A percentile compares a stretch with the other conserved stretches of the same genome.
Evolutionary conservation across 2,888 invertebrate species (phyloP).

Genomic region (Heliothis peltigera): DNA sequence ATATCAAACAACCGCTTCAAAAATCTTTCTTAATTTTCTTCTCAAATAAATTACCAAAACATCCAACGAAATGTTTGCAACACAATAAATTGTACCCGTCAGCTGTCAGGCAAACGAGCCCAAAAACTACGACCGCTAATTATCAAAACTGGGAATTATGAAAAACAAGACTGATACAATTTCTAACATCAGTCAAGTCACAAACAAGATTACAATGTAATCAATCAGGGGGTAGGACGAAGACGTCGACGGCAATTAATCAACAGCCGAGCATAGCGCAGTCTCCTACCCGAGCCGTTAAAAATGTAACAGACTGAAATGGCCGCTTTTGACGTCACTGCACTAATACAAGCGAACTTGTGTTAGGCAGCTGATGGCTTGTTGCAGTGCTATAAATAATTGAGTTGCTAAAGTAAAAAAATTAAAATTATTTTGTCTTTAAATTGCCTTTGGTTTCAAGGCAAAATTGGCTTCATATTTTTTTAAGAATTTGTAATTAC

Average conservation of each 20-base stretch:
- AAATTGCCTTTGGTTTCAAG: too few relatives aligned
- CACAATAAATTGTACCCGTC: conserved; percentile 45
- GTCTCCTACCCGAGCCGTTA: conserved; percentile 61
- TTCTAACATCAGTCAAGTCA: conserved; percentile 84
- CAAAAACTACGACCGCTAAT: conserved; percentile 65
- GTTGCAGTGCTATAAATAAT: too few relatives aligned
- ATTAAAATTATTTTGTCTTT: too few relatives aligned
- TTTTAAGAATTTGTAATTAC: too few relatives aligned
- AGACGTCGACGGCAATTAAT: conserved; percentile 83
- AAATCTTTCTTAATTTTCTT: not conserved
- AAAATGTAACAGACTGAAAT: conserved; percentile 63
- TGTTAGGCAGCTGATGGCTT: not conserved
- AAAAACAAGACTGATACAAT: conserved; percentile 76
- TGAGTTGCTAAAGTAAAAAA: too few relatives aligned
- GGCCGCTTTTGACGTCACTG: conserved; percentile 45
- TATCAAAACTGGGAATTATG: conserved; percentile 69
- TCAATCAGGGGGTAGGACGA: conserved; percentile 81
- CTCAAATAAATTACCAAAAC: conserved; percentile 12
- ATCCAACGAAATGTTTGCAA: conserved; percentile 2
- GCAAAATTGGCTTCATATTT: too few relatives aligned
- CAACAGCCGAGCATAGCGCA: conserved; percentile 75
- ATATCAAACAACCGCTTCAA: not conserved
- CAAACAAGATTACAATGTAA: conserved; percentile 88
- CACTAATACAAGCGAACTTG: conserved; percentile 5
- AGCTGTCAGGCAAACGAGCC: conserved; percentile 43